Conservation (phyloP, 2,888 invertebrate genomes). For the Anthrax anthrax region DNA sequence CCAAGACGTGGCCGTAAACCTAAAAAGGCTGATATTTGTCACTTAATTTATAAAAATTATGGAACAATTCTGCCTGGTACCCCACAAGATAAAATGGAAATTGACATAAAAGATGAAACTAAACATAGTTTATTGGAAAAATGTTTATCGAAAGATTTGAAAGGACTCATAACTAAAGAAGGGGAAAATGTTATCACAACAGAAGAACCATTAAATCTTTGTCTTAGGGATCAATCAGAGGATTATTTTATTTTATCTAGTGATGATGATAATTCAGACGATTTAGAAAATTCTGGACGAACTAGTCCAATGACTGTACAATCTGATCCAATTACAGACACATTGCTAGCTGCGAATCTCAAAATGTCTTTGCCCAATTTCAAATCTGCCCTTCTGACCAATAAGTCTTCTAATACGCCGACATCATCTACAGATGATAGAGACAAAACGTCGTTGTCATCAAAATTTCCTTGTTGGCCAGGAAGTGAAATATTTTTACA, state of each 20-base stretch:
- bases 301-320: conserved; percentile 22
- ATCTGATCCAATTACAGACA: conserved; percentile 16
- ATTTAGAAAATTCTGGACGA: conserved; percentile 11
- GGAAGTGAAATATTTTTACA: conserved; percentile 52
- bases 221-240: conserved; percentile 49
- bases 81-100: conserved; percentile 38
- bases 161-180: conserved; percentile 18
- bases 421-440: conserved; percentile 31
- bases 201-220: conserved; percentile 70
- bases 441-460: conserved; percentile 29
- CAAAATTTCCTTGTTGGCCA: conserved; percentile 54
- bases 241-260: conserved; percentile 31
- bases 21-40: conserved; percentile 84
- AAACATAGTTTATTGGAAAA: conserved; percentile 45
- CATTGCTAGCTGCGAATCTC: conserved; percentile 21
- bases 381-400: conserved; percentile 27
- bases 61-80: conserved; percentile 72
- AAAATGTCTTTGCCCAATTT: conserved; percentile 37
- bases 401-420: conserved; percentile 33
- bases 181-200: conserved; percentile 29
- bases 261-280: conserved; percentile 18
- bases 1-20: conserved; percentile 78
- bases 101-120: conserved; percentile 42
- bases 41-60: conserved; percentile 81
- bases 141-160: conserved; percentile 28